These are phyloP conservation scores for Oreochromis mossambicus DNA, from an alignment of 2,797 vertebrate genomes.

Conservation along the genomic window DNA sequence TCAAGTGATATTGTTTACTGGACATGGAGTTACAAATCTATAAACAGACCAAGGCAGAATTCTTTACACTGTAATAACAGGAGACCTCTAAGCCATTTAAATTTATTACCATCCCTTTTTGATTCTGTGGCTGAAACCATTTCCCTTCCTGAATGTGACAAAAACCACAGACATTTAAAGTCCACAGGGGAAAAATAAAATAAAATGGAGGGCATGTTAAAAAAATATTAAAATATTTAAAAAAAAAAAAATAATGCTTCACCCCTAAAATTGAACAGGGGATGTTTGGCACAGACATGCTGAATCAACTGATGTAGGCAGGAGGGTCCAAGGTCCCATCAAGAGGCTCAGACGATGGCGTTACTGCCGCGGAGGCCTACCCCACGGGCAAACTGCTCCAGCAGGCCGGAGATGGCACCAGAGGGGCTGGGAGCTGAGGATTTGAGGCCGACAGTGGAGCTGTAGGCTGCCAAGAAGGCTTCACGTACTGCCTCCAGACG, in stretches of 20 bases:
- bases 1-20: not conserved
- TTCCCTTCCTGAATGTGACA: slow-evolving; percentile 25
- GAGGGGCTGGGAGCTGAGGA: slow-evolving; percentile 85
- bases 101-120: slow-evolving; percentile 52
- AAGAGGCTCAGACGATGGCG: slow-evolving; percentile 79
- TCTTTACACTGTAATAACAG: not conserved
- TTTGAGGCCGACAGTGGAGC: slow-evolving; percentile 89
- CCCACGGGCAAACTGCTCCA: slow-evolving; percentile 94
- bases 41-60: not conserved
- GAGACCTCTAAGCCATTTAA: not conserved
- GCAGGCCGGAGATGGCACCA: slow-evolving; percentile 88
- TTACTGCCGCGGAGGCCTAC: slow-evolving; percentile 89
- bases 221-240: not conserved
- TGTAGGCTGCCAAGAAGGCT: slow-evolving; percentile 89
- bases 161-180: not conserved
- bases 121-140: slow-evolving; percentile 33
- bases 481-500: slow-evolving; percentile 92
- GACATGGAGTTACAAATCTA: not conserved
- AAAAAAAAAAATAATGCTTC: not conserved
- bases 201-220: not conserved
- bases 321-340: slow-evolving; percentile 22
- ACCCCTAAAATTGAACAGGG: slow-evolving; percentile 39
- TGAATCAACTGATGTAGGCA: slow-evolving; percentile 4
- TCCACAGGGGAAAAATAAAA: not conserved
- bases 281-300: slow-evolving; percentile 66